phyloP scores from a whole-genome alignment of 2,797 vertebrate species.

The Acanthis flammea region DNA sequence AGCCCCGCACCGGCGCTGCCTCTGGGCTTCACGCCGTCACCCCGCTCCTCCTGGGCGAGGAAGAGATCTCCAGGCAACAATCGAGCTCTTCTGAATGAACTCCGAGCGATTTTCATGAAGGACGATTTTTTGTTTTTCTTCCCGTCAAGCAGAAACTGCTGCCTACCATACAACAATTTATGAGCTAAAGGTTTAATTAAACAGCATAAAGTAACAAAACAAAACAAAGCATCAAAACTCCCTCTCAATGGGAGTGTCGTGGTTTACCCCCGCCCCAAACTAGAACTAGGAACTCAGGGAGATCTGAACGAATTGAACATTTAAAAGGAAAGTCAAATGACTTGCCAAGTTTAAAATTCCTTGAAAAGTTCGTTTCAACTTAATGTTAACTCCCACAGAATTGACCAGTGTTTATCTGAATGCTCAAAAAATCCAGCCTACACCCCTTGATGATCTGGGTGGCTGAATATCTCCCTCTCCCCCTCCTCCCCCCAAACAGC shows the following conservation, averaged over 20 bases:
- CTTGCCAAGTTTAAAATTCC: not conserved
- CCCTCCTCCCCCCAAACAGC: not conserved
- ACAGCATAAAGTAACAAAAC: not conserved
- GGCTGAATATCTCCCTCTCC: not conserved
- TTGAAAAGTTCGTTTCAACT: not conserved
- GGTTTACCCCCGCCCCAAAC: not conserved
- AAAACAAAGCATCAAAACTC: not conserved
- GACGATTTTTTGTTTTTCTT: accelerated
- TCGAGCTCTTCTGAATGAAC: not conserved
- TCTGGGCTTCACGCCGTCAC: accelerated
- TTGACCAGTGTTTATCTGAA: not conserved
- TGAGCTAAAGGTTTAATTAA: not conserved
- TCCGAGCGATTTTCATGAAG: not conserved
- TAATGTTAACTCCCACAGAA: not conserved
- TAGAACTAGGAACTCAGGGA: not conserved
- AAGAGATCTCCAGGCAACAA: not conserved
- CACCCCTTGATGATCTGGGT: not conserved
- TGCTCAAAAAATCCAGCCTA: not conserved
- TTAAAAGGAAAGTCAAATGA: not conserved
- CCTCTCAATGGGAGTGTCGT: accelerated
- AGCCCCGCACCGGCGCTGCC: not conserved
- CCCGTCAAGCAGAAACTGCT: not conserved
- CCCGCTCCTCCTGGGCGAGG: not conserved
- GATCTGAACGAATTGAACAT: not conserved
- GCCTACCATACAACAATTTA: no score